Conservation (phyloP, 2,113 vertebrate genomes). For the Abramis brama region DNA sequence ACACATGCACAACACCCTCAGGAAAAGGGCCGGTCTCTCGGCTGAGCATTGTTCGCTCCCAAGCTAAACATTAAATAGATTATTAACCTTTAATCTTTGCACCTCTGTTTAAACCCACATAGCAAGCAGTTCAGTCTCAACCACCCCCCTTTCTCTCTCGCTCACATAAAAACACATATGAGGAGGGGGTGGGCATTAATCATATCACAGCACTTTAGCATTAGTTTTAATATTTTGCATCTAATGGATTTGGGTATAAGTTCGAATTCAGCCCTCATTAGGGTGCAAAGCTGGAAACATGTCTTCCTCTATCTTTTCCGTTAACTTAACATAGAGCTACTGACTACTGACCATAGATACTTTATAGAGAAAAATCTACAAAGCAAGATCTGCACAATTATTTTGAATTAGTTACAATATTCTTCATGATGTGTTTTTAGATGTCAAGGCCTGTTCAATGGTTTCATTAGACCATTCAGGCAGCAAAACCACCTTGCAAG, state of each 20-base stretch:
- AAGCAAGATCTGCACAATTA: background rate
- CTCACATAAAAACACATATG: background rate
- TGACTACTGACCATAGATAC: background rate
- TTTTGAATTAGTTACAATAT: conserved; percentile 9
- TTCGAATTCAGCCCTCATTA: conserved; percentile 3
- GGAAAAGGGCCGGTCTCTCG: conserved; percentile 67
- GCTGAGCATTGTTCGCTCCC: conserved; percentile 66
- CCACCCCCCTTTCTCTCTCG: conserved; percentile 55
- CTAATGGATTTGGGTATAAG: conserved; percentile 3
- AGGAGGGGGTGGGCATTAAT: background rate
- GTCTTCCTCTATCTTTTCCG: background rate
- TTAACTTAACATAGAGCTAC: conserved; percentile 2
- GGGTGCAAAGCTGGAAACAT: background rate
- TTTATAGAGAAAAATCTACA: background rate
- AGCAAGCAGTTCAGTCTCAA: conserved; percentile 27
- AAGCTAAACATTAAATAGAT: conserved; percentile 70
- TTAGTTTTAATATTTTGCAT: conserved; percentile 13
- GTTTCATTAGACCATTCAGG: background rate
- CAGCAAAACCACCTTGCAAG: conserved; percentile 65
- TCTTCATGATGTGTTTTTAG: background rate
- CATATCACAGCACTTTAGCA: background rate
- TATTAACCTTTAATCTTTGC: conserved; percentile 73
- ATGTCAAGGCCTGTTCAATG: background rate
- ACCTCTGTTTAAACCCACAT: conserved; percentile 58
- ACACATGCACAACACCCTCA: conserved; percentile 54